Base-by-base conservation (phyloP, 1,140 invertebrate genomes). In the Pogonomyrmex barbatus region DNA sequence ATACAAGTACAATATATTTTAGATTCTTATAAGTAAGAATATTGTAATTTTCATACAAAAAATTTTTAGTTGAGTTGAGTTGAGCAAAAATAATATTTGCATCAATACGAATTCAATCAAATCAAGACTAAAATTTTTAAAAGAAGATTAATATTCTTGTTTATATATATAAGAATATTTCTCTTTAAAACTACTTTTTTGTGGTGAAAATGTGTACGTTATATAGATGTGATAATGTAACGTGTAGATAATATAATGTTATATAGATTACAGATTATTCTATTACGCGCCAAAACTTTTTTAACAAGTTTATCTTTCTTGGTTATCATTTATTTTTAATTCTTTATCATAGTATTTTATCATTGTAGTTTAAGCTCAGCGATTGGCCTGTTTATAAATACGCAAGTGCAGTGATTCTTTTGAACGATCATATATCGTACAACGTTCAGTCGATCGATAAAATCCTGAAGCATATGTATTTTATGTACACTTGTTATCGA, bases 311-410 rank as follows among this genome's bases (percentile, higher is more conserved):
- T 54, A 56, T 33, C 14, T 62, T 17, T 0, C 24, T 68, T n/a
- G 2, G 54, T 30, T 45, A 67, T 67, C 47, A 36, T 58, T 45
- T 45, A 81, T 81, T 81, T 56, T 70, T 56, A 70, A n/a, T 81
- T 56, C 4, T 33, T 70, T 81, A 81, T 78, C 56, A 5, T 33
- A 10, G 30, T 14, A 33, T 30, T 47, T 47, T 63, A 78, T 70
- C 65, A 5, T 56, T 39, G 36, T 56, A 54, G 42, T 12, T 58
- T 4, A 4, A 68, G 33, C n/a, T 39, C 5, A 54, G 14, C 14
- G 8, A 4, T 12, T 67, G 42, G 24, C 33, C 58, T 81, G 14
- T 81, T 81, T 81, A 39, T 81, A 81, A 81, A 81, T 81, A 58
- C 36, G 58, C 39, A 30, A 12, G 47, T 76, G 24, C 39, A 10